Conservation (phyloP, 2,113 vertebrate species). For the Serilophus lunatus region DNA sequence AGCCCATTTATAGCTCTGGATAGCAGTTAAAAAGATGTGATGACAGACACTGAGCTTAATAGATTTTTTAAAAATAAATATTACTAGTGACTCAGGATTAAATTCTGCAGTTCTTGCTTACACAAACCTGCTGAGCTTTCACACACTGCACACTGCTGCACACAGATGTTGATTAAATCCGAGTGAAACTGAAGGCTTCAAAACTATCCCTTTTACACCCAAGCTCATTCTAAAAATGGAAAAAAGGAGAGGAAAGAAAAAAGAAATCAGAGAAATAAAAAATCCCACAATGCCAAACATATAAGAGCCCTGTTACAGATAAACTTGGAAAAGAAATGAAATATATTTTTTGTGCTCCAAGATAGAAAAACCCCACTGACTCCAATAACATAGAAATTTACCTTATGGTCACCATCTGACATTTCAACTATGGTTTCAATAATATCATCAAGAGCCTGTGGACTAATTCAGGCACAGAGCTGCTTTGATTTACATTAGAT, state of each 20-base stretch:
- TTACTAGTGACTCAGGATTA: not conserved
- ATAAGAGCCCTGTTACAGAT: not conserved
- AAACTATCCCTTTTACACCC: not conserved
- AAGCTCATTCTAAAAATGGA: not conserved
- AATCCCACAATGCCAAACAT: not conserved
- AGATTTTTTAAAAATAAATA: not conserved
- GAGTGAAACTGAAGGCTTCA: not conserved
- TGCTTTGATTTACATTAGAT: not conserved
- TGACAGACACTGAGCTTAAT: not conserved
- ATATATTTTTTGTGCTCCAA: not conserved
- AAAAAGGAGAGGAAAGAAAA: not conserved
- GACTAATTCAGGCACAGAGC: not conserved
- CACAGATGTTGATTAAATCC: not conserved
- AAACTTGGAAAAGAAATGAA: not conserved
- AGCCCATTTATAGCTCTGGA: not conserved
- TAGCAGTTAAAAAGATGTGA: not conserved
- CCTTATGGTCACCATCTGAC: not conserved
- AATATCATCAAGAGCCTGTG: not conserved
- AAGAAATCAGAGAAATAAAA: not conserved
- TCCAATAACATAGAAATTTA: not conserved
- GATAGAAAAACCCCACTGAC: not conserved
- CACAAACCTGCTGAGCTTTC: not conserved
- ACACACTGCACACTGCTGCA: not conserved
- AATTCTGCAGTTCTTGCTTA: not conserved
- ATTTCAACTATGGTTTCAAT: not conserved